Conservation (phyloP, 2,888 invertebrate genomes). For the Eupsilia transversa region DNA sequence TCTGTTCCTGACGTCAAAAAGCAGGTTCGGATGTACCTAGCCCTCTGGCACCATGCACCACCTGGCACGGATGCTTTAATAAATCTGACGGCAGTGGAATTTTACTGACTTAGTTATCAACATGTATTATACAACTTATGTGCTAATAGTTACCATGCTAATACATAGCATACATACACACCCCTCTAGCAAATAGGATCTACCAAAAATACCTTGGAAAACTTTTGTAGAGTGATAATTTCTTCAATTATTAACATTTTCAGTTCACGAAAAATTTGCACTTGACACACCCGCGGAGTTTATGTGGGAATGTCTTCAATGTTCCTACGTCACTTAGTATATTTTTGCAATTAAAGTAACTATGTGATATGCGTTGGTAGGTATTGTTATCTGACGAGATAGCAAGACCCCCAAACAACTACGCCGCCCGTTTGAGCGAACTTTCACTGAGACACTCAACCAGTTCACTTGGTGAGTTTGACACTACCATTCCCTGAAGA, state of each 20-base stretch:
- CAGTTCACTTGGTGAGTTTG: not conserved
- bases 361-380: slow-evolving; percentile 12
- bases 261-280: slow-evolving; percentile 24
- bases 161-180: slow-evolving; percentile 5
- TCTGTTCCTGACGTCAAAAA: not conserved
- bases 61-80: not conserved
- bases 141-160: slow-evolving; percentile 10
- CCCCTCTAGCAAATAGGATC: slow-evolving; percentile 29
- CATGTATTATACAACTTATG: not conserved
- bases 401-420: not conserved
- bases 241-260: slow-evolving; percentile 1
- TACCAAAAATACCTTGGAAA: slow-evolving; percentile 29
- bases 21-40: not conserved
- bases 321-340: slow-evolving; percentile 31
- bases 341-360: slow-evolving; percentile 11
- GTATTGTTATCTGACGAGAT: slow-evolving; percentile 15
- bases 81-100: not conserved
- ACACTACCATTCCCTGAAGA: not conserved
- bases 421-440: too few relatives aligned
- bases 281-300: slow-evolving; percentile 43
- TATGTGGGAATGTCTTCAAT: not conserved
- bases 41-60: not conserved
- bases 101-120: not conserved
- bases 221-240: slow-evolving; percentile 46
- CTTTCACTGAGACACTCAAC: not conserved